phyloP scores from a whole-genome alignment of 2,113 vertebrate species.

The Apaloderma vittatum region DNA sequence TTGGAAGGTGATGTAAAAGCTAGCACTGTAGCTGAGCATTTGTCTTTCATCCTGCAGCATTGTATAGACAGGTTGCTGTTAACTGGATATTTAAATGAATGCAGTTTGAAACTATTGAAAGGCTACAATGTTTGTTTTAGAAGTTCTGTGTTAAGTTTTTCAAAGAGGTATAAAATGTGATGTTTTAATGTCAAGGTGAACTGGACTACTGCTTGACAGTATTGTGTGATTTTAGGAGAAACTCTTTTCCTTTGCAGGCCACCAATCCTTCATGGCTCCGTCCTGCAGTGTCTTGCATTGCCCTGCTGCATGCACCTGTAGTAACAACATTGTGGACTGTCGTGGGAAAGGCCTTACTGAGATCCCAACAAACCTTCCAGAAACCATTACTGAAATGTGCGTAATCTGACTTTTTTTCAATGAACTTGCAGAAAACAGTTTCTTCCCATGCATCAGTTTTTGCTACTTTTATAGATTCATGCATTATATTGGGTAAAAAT shows the following conservation, averaged over 20 bases:
- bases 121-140: background rate
- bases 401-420: conserved; percentile 26
- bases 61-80: background rate
- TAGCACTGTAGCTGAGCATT: background rate
- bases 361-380: conserved; percentile 96
- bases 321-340: conserved; percentile 99
- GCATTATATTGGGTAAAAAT: background rate
- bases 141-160: background rate
- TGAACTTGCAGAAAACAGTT: background rate
- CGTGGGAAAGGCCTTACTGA: conserved; percentile 94
- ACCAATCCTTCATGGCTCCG: conserved; percentile 88
- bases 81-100: background rate
- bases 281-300: conserved; percentile 98
- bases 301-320: conserved; percentile 93
- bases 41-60: background rate
- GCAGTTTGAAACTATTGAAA: background rate
- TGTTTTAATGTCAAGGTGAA: background rate
- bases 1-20: background rate
- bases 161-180: background rate
- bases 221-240: background rate
- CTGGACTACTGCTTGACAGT: background rate
- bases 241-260: conserved; percentile 80
- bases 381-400: conserved; percentile 98
- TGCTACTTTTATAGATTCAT: background rate
- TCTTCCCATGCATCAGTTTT: background rate